These are phyloP conservation scores for Tenthredo livida DNA, from an alignment of 2,888 invertebrate species.

Conservation along the genomic window DNA sequence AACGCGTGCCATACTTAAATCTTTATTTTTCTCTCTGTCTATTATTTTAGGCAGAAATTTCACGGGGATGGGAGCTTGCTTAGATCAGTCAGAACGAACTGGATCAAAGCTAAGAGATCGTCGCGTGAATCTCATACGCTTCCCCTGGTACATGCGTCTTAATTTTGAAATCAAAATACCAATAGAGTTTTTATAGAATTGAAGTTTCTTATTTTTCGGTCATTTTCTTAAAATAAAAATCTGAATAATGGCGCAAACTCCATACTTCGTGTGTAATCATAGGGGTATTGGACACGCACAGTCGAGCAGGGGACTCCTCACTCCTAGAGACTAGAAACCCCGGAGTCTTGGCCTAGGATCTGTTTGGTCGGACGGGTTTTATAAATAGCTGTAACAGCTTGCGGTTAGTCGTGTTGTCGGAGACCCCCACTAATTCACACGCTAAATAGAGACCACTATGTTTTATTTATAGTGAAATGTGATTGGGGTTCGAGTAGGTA, in stretches of 20 bases:
- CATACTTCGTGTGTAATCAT: neutral
- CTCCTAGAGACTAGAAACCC: constrained; percentile 29
- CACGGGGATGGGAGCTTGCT: neutral
- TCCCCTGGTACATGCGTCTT: neutral
- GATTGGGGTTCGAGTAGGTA: constrained; percentile 18
- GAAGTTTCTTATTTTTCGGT: too few species aligned
- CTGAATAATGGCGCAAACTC: neutral
- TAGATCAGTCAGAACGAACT: neutral
- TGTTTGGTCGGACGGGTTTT: constrained; percentile 33
- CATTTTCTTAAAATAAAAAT: too few species aligned
- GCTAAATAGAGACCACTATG: constrained; percentile 70
- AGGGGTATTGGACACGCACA: neutral
- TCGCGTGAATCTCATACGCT: neutral
- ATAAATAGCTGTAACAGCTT: constrained; percentile 64
- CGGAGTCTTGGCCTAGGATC: constrained; percentile 48
- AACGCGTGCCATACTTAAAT: neutral
- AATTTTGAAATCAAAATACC: too few species aligned
- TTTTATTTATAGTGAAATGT: constrained; percentile 67
- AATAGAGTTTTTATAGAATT: too few species aligned
- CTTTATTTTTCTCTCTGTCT: neutral
- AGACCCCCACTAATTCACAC: constrained; percentile 72
- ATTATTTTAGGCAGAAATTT: constrained; percentile 3
- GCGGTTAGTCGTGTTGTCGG: constrained; percentile 61
- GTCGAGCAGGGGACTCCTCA: neutral
- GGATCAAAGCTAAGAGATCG: neutral